A percentile compares a stretch with the other conserved stretches of the same genome.
Evolutionary conservation across 2,797 vertebrate species (phyloP).

Genomic region (Artibeus lituratus): DNA sequence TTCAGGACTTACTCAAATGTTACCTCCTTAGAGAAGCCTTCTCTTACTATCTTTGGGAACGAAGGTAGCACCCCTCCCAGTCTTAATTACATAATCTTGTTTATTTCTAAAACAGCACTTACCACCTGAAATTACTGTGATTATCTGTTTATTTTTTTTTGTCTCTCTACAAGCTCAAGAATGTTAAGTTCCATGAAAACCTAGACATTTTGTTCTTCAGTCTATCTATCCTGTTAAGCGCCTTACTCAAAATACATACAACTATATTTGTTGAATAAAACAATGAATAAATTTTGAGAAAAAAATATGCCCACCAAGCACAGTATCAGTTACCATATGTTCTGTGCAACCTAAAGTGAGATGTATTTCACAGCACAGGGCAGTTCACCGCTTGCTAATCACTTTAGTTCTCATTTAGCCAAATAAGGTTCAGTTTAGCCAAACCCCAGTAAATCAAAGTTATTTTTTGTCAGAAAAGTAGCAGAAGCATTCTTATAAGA

Average conservation of each 20-base stretch:
- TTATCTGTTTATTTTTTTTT: background rate
- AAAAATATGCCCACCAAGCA: background rate
- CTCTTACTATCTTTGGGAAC: slow-evolving; percentile 11
- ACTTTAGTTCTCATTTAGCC: slow-evolving; percentile 23
- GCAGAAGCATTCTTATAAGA: background rate
- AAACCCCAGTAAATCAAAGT: background rate
- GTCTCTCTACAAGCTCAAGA: slow-evolving; percentile 28
- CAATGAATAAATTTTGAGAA: slow-evolving; percentile 32
- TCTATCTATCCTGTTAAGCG: background rate
- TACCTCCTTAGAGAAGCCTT: background rate
- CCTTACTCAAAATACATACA: background rate
- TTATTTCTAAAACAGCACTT: slow-evolving; percentile 22
- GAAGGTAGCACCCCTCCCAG: background rate
- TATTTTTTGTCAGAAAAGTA: background rate
- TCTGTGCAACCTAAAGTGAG: background rate
- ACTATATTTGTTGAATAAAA: background rate
- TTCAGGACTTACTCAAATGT: slow-evolving; percentile 18
- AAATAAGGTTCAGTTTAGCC: background rate
- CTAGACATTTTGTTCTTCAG: background rate
- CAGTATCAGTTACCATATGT: background rate
- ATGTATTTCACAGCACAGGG: background rate
- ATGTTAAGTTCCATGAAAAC: background rate
- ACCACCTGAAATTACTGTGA: slow-evolving; percentile 32
- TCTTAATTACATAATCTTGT: background rate
- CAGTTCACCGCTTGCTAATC: background rate